These are phyloP conservation scores for Ostrea edulis DNA, from an alignment of 1,140 invertebrate species.

Conservation along the genomic window DNA sequence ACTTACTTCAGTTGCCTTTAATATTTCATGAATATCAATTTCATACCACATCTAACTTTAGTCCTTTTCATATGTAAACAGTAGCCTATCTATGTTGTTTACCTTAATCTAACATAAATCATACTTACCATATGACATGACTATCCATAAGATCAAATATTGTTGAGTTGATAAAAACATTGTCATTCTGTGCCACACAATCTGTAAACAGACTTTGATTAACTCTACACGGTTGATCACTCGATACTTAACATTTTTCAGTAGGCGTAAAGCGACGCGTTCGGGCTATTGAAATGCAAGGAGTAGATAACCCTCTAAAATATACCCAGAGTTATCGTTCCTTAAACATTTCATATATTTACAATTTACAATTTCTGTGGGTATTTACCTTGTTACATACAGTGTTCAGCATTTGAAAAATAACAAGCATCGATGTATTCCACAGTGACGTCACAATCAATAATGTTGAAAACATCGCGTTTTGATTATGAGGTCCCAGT, in stretches of 20 bases:
- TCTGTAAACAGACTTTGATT: neutral
- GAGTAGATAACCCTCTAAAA: neutral
- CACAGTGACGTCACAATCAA: too few species aligned
- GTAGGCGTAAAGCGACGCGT: neutral
- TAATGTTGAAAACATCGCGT: too few species aligned
- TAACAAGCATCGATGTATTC: too few species aligned
- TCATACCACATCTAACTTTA: too few species aligned
- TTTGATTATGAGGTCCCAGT: too few species aligned
- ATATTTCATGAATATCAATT: too few species aligned
- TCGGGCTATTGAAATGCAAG: neutral
- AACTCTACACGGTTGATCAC: neutral
- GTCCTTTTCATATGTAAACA: neutral
- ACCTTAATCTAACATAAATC: neutral
- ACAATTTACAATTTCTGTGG: too few species aligned
- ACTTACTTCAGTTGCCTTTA: too few species aligned
- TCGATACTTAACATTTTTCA: neutral
- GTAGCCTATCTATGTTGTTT: neutral
- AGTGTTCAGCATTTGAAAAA: too few species aligned
- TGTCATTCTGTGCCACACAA: neutral
- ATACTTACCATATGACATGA: conserved; percentile 6
- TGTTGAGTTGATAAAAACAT: neutral
- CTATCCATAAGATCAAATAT: conserved; percentile 16
- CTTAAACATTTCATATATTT: too few species aligned
- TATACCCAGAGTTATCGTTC: too few species aligned
- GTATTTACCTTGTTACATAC: too few species aligned